Evolutionary conservation across 2,888 invertebrate species (phyloP), one percentile per base, ranked within the genome.

Genomic region (Tenthredo livida): DNA sequence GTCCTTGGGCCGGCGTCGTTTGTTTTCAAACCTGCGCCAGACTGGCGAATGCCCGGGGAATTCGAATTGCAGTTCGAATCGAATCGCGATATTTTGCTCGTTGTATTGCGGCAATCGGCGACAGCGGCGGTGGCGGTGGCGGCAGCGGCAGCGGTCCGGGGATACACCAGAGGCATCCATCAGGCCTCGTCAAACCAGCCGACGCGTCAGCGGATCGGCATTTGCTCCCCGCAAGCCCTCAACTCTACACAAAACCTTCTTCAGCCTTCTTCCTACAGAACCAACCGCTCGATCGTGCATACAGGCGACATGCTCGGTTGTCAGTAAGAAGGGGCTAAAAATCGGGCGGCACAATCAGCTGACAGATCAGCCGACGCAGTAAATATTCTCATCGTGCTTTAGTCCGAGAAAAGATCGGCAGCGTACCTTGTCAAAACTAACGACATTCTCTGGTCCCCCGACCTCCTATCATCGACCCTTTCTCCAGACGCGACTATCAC

Each of bases 121-220:
- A 88, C 37, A 4, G 58, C 58, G 37, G 58, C 37, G 29, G 54
- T 29, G 54, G 54, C 37, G 78, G 37, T 33, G 78, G 77, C 29
- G 78, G 47, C 37, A 58, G 77, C 29, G 78, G 47, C 37, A 47
- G 70, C 67, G 90, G 92, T 90, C 89, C 90, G 89, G 89, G 89
- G 90, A 92, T 91, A 90, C 65, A 83, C 90, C 91, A 90, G 89
- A 90, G 90, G 93, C 93, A 93, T 93, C 93, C 93, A 93, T 93
- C 93, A 93, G 93, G 89, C 89, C 91, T 93, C 93, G 93, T 93
- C 93, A 93, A 93, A 93, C 92, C 93, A 92, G 91, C 93, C 89
- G 89, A 90, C 91, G 90, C 92, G 92, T 92, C 92, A 90, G 91
- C 86, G 89, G 91, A 93, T 93, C 92, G 92, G 91, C 90, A 92